Base-by-base conservation (phyloP, 2,888 invertebrate genomes). In the Polyommatus icarus region DNA sequence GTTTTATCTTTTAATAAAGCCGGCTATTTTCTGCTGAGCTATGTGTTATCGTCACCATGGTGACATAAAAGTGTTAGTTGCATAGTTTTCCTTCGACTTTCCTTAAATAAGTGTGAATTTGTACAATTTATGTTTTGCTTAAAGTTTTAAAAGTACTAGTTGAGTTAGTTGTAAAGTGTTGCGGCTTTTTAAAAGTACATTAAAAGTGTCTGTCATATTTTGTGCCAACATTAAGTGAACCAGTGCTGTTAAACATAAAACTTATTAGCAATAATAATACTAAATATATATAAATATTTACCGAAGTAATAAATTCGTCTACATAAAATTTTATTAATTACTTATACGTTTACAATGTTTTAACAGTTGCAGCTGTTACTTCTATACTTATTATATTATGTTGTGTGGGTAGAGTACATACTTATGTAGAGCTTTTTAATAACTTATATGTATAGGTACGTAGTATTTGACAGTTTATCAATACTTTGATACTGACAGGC, bases 31-130 rank as follows among this genome's bases (percentile, higher is more conserved):
- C 71, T 67, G 32, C 32, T 67, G 32, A 20, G 18, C 10, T 15
- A 5, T 67, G 40, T 72, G 40, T 71, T 71, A 72, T n/a, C 36
- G 40, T 72, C 40, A 18, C 72, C 72, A 72, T 72, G 40, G 72
- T 40, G 15, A 72, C 40, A n/a, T 20, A 20, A 71, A 15, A 32
- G 1, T 32, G 18, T 71, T 71, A 36, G 36, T 71, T 71, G 36
- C 71, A 32, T 61, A 20, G 67, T 67, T 29, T 67, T 67, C 67
- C 15, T 29, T 67, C 32, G 32, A 18, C 32, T 67, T 29, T 61
- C 61, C 61, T 61, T 2, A 12, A 15, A 29, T 15, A 20, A 32
- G 67, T 67, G 29, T 15, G 15, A 29, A 12, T 67, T 12, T 5
- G 67, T 29, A 29, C 15, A 29, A 29, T 67, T 29, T 29, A 29